A percentile compares a stretch with the other conserved stretches of the same genome.
Conservation (phyloP, 2,797 vertebrate species). For the Diceros bicornis region DNA sequence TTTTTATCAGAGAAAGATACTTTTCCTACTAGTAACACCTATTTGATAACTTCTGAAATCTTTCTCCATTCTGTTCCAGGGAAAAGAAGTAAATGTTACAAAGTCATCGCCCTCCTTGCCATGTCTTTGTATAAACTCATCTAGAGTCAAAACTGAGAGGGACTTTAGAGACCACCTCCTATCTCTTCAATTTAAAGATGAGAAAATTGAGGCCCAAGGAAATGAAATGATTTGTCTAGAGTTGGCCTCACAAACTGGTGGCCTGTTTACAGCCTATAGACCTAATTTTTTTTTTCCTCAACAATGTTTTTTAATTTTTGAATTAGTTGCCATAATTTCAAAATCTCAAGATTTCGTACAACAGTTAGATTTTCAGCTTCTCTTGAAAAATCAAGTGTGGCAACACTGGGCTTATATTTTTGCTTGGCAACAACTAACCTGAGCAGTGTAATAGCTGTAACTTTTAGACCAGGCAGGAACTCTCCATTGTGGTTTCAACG, state of each 20-base stretch:
- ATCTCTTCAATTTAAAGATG: conserved; percentile 53
- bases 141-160: conserved; percentile 45
- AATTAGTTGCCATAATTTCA: conserved; percentile 48
- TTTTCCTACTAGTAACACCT: conserved; percentile 5
- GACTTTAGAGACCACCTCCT: background rate
- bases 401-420: background rate
- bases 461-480: conserved; percentile 2
- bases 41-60: conserved; percentile 5
- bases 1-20: conserved; percentile 26
- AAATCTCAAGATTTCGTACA: conserved; percentile 20
- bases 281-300: background rate
- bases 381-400: conserved; percentile 37
- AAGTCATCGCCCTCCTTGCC: background rate
- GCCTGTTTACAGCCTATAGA: background rate
- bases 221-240: conserved; percentile 63
- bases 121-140: conserved; percentile 61
- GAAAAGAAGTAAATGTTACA: conserved; percentile 14
- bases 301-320: background rate
- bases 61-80: conserved; percentile 41
- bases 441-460: background rate
- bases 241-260: conserved; percentile 28
- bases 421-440: background rate
- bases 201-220: conserved; percentile 51
- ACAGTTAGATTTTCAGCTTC: conserved; percentile 45
- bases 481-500: conserved; percentile 17